Conservation (phyloP, 2,888 invertebrate species). For the Bellardia pandia region DNA sequence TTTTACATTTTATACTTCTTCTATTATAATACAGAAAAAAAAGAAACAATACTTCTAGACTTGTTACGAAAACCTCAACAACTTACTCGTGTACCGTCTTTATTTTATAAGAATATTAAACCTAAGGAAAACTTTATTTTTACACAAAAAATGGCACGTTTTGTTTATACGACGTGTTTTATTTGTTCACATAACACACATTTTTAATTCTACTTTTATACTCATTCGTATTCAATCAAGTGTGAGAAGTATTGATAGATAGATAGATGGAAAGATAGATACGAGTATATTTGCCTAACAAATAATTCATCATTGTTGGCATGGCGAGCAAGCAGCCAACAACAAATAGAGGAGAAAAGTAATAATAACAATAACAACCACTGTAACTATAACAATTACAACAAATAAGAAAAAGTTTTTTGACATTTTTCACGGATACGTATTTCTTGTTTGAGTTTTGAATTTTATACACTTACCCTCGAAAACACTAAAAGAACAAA, state of each 20-base stretch:
- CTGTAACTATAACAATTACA: background rate
- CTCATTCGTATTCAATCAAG: background rate
- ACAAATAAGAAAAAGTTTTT: conserved; percentile 18
- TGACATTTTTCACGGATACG: conserved; percentile 54
- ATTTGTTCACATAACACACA: background rate
- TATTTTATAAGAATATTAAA: background rate
- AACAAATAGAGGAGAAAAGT: background rate
- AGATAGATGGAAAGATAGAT: background rate
- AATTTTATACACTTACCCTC: conserved; percentile 8
- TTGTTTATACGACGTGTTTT: conserved; percentile 16
- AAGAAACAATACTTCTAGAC: no score
- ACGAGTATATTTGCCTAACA: conserved; percentile 28
- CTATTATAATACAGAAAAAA: no score
- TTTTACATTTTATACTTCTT: background rate
- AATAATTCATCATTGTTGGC: conserved; percentile 61
- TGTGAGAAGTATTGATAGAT: conserved; percentile 50
- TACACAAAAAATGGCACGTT: conserved; percentile 9
- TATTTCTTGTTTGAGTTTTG: conserved; percentile 38
- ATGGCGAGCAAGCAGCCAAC: conserved; percentile 14
- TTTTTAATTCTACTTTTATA: conserved; percentile 1
- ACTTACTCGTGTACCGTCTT: background rate
- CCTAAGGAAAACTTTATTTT: conserved; percentile 28
- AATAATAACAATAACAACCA: background rate
- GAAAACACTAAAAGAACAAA: background rate
- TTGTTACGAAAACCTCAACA: background rate